Evolutionary conservation across 2,888 invertebrate genomes (phyloP), one percentile per base, ranked within the genome.

Genomic region (Lysandra coridon): DNA sequence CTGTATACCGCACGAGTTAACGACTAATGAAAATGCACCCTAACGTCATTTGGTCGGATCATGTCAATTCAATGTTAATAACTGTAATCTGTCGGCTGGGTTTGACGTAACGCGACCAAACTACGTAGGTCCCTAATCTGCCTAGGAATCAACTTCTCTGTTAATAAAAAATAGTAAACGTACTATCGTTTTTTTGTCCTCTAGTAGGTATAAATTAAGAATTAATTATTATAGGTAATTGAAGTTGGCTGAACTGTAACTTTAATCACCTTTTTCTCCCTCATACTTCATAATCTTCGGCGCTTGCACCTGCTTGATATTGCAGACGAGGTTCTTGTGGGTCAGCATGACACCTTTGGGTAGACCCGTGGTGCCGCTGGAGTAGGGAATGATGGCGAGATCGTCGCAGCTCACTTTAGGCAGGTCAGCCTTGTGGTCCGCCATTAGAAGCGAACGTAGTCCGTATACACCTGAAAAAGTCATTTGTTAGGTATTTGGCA

Each of bases 291-390:
- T 92, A 80, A 95, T 84, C 81, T 91, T 91, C 0, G 94, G 92
- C 53, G 90, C 89, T 77, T 88, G 88, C 2, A 92, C 85, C 86
- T 96, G 96, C 79, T 91, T 89, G 80, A 96, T 84, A 84, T 96
- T 96, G 76, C 93, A 90, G 4, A 96, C 95, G 23, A 97, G 92
- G 86, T 97, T 97, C 83, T 93, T 92, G 85, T 97, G 97, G 0
- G 96, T 96, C 74, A 97, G 89, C 95, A 96, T 96, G 0, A 97
- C 97, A 2, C 97, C 97, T 90, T 97, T 98, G 0, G 97, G 97
- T 85, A 97, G 94, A 0, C 98, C 98, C 0, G 97, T 98, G 0
- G 98, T 98, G 0, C 98, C 95, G 84, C 96, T 96, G 1, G 96
- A 96, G 88, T 96, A 96, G 0, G 96, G 96, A 73, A 96, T 91